Evolutionary conservation across 2,113 vertebrate genomes (phyloP).

Genomic region (Turnix velox): DNA sequence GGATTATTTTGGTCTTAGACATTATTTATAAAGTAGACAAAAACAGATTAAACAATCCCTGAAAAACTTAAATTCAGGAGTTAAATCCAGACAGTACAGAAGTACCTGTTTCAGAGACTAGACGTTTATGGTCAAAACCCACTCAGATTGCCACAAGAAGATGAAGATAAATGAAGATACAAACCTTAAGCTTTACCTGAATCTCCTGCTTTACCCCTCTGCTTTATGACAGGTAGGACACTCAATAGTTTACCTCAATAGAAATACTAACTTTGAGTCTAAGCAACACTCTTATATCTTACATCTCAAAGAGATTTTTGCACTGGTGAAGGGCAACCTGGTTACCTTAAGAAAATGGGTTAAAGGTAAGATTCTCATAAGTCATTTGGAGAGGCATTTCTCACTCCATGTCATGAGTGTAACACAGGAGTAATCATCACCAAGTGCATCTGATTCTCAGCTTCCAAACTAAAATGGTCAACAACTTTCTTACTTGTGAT

Average conservation of each 20-base stretch:
- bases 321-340: neutral
- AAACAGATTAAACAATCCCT: neutral
- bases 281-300: neutral
- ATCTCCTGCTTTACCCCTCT: no score
- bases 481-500: neutral
- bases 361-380: neutral
- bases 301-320: neutral
- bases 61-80: neutral
- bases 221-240: neutral
- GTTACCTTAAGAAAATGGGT: neutral
- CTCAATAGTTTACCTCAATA: neutral
- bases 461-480: neutral
- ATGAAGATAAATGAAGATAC: neutral
- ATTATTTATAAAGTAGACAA: neutral
- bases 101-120: neutral
- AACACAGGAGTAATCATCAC: neutral
- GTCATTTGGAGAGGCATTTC: neutral
- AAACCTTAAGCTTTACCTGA: neutral
- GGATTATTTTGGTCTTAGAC: neutral
- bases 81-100: neutral
- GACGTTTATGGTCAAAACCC: accelerated
- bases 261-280: neutral
- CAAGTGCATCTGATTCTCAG: neutral
- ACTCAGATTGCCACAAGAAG: neutral
- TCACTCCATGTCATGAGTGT: neutral